These are phyloP conservation scores for Rhogogaster chlorosoma DNA, from an alignment of 2,888 invertebrate genomes.

Conservation along the genomic window DNA sequence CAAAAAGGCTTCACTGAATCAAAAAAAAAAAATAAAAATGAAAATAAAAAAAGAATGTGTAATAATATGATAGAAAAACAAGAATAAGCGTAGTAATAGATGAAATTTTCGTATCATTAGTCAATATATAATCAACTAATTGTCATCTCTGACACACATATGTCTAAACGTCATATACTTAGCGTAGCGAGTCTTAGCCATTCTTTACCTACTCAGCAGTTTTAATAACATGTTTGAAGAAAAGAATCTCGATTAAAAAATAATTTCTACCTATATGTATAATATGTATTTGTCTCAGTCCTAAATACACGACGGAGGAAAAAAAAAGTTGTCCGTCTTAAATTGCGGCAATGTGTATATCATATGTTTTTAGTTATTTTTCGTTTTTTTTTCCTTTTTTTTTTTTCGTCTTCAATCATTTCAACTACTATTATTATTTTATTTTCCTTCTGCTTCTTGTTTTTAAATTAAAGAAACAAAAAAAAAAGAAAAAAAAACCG, in stretches of 20 bases:
- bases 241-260: slow-evolving; percentile 5
- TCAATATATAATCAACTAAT: slow-evolving; percentile 26
- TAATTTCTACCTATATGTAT: slow-evolving; percentile 7
- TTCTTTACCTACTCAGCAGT: neutral
- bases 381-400: neutral
- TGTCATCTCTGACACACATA: slow-evolving; percentile 23
- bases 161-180: slow-evolving; percentile 17
- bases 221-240: neutral
- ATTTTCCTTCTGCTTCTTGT: slow-evolving; percentile 33
- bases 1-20: neutral
- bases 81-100: neutral
- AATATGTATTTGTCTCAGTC: slow-evolving; percentile 13
- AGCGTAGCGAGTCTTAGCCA: neutral
- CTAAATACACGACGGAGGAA: slow-evolving; percentile 27
- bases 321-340: neutral
- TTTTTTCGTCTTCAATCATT: neutral
- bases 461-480: slow-evolving; percentile 15
- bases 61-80: neutral
- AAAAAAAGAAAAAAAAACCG: slow-evolving; percentile 37
- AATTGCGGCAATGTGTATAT: neutral
- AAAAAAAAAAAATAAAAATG: too few relatives aligned
- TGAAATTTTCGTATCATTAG: slow-evolving; percentile 28
- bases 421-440: neutral
- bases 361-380: neutral
- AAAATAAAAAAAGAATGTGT: too few relatives aligned